Conservation (phyloP, 2,113 vertebrate genomes). For the Labeo rohita region DNA sequence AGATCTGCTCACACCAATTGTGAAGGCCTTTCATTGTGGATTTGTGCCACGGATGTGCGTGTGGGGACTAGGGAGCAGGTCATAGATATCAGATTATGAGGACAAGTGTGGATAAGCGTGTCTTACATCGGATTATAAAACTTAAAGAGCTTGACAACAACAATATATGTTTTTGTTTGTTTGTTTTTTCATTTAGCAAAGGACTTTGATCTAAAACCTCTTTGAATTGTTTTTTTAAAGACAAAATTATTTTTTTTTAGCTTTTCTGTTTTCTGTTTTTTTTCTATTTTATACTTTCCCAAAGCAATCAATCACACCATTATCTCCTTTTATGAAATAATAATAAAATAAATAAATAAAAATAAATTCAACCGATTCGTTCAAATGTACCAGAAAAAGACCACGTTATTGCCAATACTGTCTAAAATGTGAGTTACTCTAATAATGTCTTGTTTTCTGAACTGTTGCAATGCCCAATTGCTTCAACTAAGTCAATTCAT, state of each 20-base stretch:
- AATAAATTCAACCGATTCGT: too few species aligned
- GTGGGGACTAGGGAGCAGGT: neutral
- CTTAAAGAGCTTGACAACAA: neutral
- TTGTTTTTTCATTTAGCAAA: neutral
- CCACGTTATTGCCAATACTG: too few species aligned
- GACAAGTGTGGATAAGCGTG: slow-evolving; percentile 7
- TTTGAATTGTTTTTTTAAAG: too few species aligned
- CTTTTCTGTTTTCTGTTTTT: too few species aligned
- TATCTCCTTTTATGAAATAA: too few species aligned
- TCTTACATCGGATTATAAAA: neutral
- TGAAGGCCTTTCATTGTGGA: neutral
- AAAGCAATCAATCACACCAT: neutral
- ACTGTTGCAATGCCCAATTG: too few species aligned
- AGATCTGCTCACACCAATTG: neutral
- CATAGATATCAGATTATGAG: slow-evolving; percentile 21
- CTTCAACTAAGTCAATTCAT: too few species aligned
- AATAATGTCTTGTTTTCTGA: too few species aligned
- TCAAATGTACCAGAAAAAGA: too few species aligned
- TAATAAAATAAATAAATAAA: too few species aligned
- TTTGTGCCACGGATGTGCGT: neutral
- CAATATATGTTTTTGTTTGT: neutral
- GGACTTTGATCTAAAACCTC: neutral
- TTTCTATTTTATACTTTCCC: neutral
- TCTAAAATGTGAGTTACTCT: too few species aligned
- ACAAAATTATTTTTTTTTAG: too few species aligned